These are phyloP conservation scores for Paedocypris sp. DNA, from an alignment of 2,113 vertebrate species.

Conservation along the genomic window DNA sequence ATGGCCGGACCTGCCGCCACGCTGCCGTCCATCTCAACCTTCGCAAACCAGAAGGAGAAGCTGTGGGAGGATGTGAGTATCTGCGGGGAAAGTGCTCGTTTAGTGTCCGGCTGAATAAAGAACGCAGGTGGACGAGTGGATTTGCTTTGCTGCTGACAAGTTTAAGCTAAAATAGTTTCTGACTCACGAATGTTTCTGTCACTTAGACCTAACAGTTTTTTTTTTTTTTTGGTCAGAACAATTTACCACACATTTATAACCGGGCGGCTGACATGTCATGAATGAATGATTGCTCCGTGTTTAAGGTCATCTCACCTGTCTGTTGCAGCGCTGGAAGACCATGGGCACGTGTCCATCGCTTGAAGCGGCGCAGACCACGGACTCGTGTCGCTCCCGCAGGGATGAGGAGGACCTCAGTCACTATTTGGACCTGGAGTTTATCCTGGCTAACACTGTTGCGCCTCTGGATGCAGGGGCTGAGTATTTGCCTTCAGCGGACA, in stretches of 20 bases:
- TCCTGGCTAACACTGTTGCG: constrained; percentile 79
- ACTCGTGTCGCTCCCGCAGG: constrained; percentile 53
- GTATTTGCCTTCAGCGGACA: constrained; percentile 52
- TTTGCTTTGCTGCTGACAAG: too few species aligned
- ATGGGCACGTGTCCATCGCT: constrained; percentile 54
- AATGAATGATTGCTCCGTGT: too few species aligned
- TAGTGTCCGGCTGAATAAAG: too few species aligned
- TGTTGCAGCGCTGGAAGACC: constrained; percentile 74
- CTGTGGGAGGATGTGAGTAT: constrained; percentile 80
- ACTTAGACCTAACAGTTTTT: too few species aligned
- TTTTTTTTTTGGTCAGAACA: too few species aligned
- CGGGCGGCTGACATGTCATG: too few species aligned
- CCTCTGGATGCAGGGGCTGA: constrained; percentile 48
- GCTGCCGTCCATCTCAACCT: constrained; percentile 90
- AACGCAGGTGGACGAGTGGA: too few species aligned
- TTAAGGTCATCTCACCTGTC: too few species aligned
- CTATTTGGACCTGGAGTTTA: constrained; percentile 90
- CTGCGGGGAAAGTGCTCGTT: too few species aligned
- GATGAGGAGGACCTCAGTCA: constrained; percentile 88
- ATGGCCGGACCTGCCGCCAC: constrained; percentile 84
- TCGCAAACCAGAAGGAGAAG: constrained; percentile 78
- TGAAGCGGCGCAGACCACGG: constrained; percentile 54
- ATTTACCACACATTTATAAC: too few species aligned
- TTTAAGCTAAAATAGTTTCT: too few species aligned
- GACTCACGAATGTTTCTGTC: too few species aligned